Percentiles rank a stretch among this genome's conserved stretches.
phyloP scores from a whole-genome alignment of 1,140 invertebrate genomes.

The Idris sp. region DNA sequence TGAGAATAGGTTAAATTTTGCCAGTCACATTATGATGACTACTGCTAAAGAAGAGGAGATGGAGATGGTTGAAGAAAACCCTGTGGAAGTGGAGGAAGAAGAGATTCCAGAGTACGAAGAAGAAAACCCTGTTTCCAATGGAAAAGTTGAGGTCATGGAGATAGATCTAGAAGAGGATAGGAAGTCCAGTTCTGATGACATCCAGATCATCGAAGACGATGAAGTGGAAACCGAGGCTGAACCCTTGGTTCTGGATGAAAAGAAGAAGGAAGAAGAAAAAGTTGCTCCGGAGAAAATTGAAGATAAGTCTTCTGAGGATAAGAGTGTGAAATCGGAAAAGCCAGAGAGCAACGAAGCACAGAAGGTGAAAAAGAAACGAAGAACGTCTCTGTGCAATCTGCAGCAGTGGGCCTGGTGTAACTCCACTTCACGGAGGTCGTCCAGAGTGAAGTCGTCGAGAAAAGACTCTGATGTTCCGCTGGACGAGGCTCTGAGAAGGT shows the following conservation, averaged over 20 bases:
- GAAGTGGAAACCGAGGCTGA: conserved; percentile 63
- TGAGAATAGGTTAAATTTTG: conserved; percentile 78
- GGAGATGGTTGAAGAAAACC: conserved; percentile 67
- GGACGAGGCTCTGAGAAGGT: conserved; percentile 81
- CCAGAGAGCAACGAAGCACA: conserved; percentile 75
- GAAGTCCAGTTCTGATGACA: conserved; percentile 70
- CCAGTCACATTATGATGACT: conserved; percentile 54
- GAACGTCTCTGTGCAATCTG: conserved; percentile 83
- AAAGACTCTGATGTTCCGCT: conserved; percentile 82
- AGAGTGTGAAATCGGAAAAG: conserved; percentile 54
- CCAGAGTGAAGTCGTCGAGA: conserved; percentile 80
- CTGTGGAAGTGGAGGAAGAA: conserved; percentile 31
- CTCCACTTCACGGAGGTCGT: conserved; percentile 83
- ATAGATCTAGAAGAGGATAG: conserved; percentile 69
- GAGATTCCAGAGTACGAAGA: conserved; percentile 68
- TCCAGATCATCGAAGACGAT: conserved; percentile 74
- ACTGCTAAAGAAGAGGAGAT: conserved; percentile 14
- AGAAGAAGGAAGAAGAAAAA: conserved; percentile 52
- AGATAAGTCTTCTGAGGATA: conserved; percentile 72
- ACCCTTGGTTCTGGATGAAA: conserved; percentile 39
- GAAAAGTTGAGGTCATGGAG: conserved; percentile 60
- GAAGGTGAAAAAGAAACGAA: conserved; percentile 81
- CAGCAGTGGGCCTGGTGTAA: conserved; percentile 85
- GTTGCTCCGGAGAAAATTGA: conserved; percentile 60
- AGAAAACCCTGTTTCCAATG: conserved; percentile 56